Conservation (phyloP, 2,888 invertebrate genomes). For the Crocallis elinguaria region DNA sequence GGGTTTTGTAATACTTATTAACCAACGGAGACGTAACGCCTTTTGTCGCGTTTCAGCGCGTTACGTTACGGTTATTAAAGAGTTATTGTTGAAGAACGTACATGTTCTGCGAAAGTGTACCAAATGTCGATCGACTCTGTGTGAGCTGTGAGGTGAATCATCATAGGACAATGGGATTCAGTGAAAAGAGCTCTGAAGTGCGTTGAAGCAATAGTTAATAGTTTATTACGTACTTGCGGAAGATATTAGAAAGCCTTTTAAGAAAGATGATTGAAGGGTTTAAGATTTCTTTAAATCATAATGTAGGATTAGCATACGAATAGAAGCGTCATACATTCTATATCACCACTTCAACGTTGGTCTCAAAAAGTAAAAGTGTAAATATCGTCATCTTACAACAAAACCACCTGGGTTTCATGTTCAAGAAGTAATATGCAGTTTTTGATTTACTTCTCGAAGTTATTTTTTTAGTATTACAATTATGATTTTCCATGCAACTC, state of each 20-base stretch:
- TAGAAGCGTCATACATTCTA: background rate
- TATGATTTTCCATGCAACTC: background rate
- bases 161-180: constrained; percentile 26
- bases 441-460: no score
- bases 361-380: no score
- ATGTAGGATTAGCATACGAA: background rate
- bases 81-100: constrained; percentile 34
- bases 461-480: background rate
- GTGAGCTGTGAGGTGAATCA: constrained; percentile 22
- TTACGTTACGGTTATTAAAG: constrained; percentile 46
- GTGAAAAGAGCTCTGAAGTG: constrained; percentile 24
- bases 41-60: constrained; percentile 39
- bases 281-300: background rate
- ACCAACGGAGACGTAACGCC: constrained; percentile 42
- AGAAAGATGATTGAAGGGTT: constrained; percentile 11
- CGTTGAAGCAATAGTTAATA: constrained; percentile 25
- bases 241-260: constrained; percentile 12
- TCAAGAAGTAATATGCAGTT: no score
- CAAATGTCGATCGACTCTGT: constrained; percentile 36
- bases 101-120: constrained; percentile 38
- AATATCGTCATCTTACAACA: no score
- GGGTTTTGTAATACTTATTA: constrained; percentile 42
- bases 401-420: no score
- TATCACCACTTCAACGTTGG: no score
- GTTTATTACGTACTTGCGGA: constrained; percentile 25